These are phyloP conservation scores for Antedon mediterranea DNA, from an alignment of 53 echinoderm and acorn worm genomes.

Conservation along the genomic window DNA sequence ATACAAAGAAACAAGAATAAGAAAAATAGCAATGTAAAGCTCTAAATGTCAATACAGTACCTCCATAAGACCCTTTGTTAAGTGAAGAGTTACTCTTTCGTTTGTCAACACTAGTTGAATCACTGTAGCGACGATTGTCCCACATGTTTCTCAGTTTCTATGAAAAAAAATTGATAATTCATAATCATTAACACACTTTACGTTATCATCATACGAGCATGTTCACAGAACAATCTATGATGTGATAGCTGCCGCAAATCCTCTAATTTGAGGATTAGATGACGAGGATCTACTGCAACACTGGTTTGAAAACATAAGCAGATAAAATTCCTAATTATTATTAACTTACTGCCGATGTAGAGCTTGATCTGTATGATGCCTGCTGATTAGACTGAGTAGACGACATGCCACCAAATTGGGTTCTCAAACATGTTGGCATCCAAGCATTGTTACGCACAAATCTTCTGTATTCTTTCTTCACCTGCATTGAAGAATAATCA, in stretches of 20 bases:
- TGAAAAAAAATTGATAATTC: not conserved
- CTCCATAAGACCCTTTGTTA: not conserved
- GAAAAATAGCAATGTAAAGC: too few species aligned
- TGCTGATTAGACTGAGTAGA: slow-evolving; percentile 66
- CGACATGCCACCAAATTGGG: slow-evolving; percentile 59
- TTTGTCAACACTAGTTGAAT: not conserved
- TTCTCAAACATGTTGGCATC: slow-evolving; percentile 64
- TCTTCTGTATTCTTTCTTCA: slow-evolving; percentile 70
- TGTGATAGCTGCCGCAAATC: too few species aligned
- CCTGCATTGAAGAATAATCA: slow-evolving; percentile 29
- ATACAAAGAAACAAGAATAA: not conserved
- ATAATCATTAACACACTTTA: not conserved
- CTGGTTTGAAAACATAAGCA: not conserved
- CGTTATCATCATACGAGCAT: too few species aligned
- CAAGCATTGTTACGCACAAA: slow-evolving; percentile 76
- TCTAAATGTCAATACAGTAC: not conserved
- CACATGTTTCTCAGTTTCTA: not conserved
- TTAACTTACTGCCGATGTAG: slow-evolving; percentile 58
- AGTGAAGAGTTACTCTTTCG: not conserved
- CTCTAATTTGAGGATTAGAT: not conserved
- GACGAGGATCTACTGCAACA: not conserved
- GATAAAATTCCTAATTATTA: not conserved
- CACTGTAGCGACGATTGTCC: not conserved
- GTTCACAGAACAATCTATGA: too few species aligned
- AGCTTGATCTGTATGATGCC: slow-evolving; percentile 50